phyloP scores from a whole-genome alignment of 2,888 invertebrate species.

The Tetragonula carbonaria region DNA sequence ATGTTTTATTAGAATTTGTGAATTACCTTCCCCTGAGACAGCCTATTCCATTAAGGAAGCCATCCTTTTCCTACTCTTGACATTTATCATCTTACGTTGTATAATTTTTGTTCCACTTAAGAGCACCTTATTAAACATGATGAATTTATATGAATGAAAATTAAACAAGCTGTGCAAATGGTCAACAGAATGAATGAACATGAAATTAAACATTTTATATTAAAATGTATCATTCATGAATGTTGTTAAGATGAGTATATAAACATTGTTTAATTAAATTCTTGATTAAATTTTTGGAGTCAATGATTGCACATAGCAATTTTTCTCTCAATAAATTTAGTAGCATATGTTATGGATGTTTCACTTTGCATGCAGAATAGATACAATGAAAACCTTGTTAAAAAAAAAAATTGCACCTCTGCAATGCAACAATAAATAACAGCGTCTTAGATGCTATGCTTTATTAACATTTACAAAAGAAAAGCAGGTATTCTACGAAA shows the following conservation, averaged over 20 bases:
- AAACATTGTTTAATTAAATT: slow-evolving; percentile 26
- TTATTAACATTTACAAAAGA: slow-evolving; percentile 57
- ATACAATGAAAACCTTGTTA: slow-evolving; percentile 5
- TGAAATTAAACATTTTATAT: slow-evolving; percentile 48
- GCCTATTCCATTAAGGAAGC: slow-evolving; percentile 69
- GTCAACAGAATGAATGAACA: slow-evolving; percentile 47
- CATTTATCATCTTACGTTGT: slow-evolving; percentile 57
- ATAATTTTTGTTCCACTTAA: slow-evolving; percentile 69
- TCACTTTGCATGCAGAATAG: slow-evolving; percentile 19
- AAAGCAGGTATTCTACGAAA: slow-evolving; percentile 36
- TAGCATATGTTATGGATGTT: slow-evolving; percentile 11
- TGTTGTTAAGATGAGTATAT: slow-evolving; percentile 40
- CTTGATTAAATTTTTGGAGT: slow-evolving; percentile 23
- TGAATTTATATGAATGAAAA: slow-evolving; percentile 70
- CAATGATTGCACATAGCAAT: slow-evolving; percentile 20
- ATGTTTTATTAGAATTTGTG: slow-evolving; percentile 71
- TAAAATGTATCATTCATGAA: slow-evolving; percentile 49
- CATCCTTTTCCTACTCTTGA: slow-evolving; percentile 57
- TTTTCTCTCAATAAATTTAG: slow-evolving; percentile 12
- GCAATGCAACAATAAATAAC: slow-evolving; percentile 44
- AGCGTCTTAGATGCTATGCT: slow-evolving; percentile 33
- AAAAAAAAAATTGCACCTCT: slow-evolving; percentile 27
- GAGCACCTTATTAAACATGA: slow-evolving; percentile 75
- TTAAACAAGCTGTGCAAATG: slow-evolving; percentile 65
- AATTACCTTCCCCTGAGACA: slow-evolving; percentile 70